Evolutionary conservation across 2,797 vertebrate genomes (phyloP).

Genomic region (Lophius americanus): DNA sequence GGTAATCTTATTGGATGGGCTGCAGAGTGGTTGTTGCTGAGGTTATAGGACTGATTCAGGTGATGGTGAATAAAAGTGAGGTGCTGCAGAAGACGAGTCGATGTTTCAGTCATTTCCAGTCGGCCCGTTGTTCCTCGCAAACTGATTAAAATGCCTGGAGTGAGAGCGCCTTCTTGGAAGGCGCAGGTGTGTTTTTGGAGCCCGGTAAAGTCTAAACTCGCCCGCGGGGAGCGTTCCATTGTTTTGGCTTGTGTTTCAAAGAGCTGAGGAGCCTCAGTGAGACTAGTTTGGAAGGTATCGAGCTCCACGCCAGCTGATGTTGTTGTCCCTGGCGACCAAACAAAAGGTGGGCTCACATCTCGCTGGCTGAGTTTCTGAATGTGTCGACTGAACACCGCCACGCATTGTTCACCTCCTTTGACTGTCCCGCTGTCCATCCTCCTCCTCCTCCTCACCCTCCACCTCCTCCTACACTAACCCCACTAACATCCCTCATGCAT

Average conservation of each 20-base stretch:
- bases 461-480: constrained; percentile 65
- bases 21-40: not conserved
- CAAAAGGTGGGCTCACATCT: constrained; percentile 58
- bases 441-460: constrained; percentile 29
- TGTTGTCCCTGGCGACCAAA: constrained; percentile 60
- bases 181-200: constrained; percentile 64
- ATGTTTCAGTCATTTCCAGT: constrained; percentile 24
- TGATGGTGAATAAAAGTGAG: constrained; percentile 6
- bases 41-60: not conserved
- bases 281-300: constrained; percentile 58
- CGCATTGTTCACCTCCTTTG: constrained; percentile 56
- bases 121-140: constrained; percentile 21
- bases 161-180: constrained; percentile 40
- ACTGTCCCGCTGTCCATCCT: constrained; percentile 58
- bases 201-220: constrained; percentile 26
- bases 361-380: constrained; percentile 47
- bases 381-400: constrained; percentile 48
- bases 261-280: constrained; percentile 55
- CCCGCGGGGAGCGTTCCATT: constrained; percentile 54
- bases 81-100: constrained; percentile 23
- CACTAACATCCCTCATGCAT: constrained; percentile 71
- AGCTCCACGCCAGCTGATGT: constrained; percentile 62
- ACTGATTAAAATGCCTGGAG: constrained; percentile 52
- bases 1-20: too few species aligned
- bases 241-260: constrained; percentile 67